Percentiles rank a stretch among this genome's conserved stretches.
phyloP scores from a whole-genome alignment of 2,888 invertebrate species.

The Panopea generosa region DNA sequence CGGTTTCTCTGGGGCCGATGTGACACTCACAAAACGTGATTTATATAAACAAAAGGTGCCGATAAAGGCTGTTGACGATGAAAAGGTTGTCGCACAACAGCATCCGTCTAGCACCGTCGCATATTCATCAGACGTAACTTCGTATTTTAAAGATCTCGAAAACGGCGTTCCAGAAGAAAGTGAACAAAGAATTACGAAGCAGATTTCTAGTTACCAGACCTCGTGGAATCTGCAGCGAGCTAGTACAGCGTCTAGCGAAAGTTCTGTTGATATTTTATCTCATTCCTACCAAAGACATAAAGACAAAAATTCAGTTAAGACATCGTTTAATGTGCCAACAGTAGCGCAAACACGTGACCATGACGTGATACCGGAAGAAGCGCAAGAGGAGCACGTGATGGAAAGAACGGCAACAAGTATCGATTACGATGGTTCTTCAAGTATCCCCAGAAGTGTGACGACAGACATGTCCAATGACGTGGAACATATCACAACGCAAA shows the following conservation, averaged over 20 bases:
- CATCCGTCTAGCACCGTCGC: not conserved
- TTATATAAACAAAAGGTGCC: slow-evolving; percentile 36
- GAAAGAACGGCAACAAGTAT: slow-evolving; percentile 62
- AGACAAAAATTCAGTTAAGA: slow-evolving; percentile 56
- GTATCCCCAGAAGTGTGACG: slow-evolving; percentile 54
- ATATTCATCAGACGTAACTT: slow-evolving; percentile 1
- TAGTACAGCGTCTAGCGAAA: slow-evolving; percentile 73
- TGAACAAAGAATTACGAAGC: not conserved
- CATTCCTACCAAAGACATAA: slow-evolving; percentile 65
- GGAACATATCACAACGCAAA: slow-evolving; percentile 11
- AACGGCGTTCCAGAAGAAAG: not conserved
- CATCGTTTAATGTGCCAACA: slow-evolving; percentile 35
- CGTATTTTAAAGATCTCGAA: slow-evolving; percentile 37
- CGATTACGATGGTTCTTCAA: slow-evolving; percentile 61
- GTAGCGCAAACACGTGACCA: slow-evolving; percentile 66
- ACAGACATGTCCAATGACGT: slow-evolving; percentile 41
- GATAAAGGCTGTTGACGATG: slow-evolving; percentile 21
- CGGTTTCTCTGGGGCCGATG: slow-evolving; percentile 48
- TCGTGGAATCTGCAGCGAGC: slow-evolving; percentile 67
- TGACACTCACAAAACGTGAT: slow-evolving; percentile 52
- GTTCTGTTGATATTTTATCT: slow-evolving; percentile 67
- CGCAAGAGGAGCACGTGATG: slow-evolving; percentile 61
- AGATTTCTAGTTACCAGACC: slow-evolving; percentile 50
- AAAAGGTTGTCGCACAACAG: not conserved
- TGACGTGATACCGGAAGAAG: slow-evolving; percentile 70